Conservation (phyloP, 2,797 vertebrate genomes). For the Sphaeramia orbicularis region DNA sequence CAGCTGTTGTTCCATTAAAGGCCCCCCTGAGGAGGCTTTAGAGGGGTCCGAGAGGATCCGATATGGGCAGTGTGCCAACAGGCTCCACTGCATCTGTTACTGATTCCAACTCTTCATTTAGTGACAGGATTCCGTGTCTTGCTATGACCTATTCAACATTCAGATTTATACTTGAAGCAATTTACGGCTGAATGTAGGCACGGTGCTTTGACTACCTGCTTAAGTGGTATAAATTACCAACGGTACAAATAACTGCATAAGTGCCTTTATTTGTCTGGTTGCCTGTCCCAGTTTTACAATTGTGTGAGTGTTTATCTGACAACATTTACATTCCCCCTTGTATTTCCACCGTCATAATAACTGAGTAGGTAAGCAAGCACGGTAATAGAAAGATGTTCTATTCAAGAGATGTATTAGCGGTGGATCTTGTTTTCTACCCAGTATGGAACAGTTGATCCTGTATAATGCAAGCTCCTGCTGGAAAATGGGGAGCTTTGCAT, state of each 20-base stretch:
- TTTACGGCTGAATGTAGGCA: not conserved
- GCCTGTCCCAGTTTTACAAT: not conserved
- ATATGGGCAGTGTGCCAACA: slow-evolving; percentile 61
- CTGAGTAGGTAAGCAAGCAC: slow-evolving; percentile 9
- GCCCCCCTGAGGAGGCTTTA: slow-evolving; percentile 67
- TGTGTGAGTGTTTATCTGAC: not conserved
- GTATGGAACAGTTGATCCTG: slow-evolving; percentile 47
- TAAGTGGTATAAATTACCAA: not conserved
- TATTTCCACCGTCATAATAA: slow-evolving; percentile 4
- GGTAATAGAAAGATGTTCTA: slow-evolving; percentile 3
- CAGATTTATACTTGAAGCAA: slow-evolving; percentile 13
- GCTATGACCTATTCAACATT: slow-evolving; percentile 38
- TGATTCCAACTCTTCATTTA: slow-evolving; percentile 43
- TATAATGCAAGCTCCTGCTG: slow-evolving; percentile 44
- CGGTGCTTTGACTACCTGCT: not conserved
- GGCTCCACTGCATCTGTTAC: slow-evolving; percentile 48
- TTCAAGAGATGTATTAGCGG: not conserved
- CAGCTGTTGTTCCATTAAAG: slow-evolving; percentile 83
- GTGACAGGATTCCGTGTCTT: slow-evolving; percentile 30
- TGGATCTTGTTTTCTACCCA: slow-evolving; percentile 32
- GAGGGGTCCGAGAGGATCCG: slow-evolving; percentile 62
- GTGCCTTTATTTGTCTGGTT: not conserved
- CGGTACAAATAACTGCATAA: not conserved
- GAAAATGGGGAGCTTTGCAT: slow-evolving; percentile 58
- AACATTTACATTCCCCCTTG: not conserved